A percentile compares a stretch with the other conserved stretches of the same genome.
Evolutionary conservation across 1,140 invertebrate species (phyloP).

Genomic region (Ostrea denselamellosa): DNA sequence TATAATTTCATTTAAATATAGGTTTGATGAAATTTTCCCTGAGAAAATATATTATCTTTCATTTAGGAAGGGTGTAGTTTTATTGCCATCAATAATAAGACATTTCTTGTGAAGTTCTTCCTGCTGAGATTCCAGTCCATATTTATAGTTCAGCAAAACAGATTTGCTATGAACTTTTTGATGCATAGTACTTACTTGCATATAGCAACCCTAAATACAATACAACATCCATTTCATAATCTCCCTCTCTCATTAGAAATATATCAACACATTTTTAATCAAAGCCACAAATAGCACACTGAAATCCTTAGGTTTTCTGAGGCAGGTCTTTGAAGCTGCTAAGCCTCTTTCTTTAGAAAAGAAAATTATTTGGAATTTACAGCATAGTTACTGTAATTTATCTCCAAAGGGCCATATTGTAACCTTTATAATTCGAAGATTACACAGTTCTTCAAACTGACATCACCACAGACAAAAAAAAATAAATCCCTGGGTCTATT

Average conservation of each 20-base stretch:
- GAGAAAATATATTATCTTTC: background rate
- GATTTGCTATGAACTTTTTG: background rate
- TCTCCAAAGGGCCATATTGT: conserved; percentile 12
- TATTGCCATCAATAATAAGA: conserved; percentile 2
- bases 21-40: background rate
- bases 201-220: background rate
- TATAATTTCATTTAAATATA: conserved; percentile 7
- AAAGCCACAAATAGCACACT: background rate
- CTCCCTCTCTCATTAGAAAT: background rate
- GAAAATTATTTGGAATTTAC: background rate
- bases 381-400: background rate
- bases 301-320: background rate
- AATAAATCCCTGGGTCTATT: background rate
- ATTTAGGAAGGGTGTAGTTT: background rate
- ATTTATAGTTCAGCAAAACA: background rate
- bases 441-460: conserved; percentile 15
- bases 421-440: conserved; percentile 5
- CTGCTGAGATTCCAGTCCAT: background rate
- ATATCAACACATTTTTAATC: conserved; percentile 14
- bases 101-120: background rate
- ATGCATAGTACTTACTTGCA: background rate
- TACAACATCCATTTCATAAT: background rate
- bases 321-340: background rate
- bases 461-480: background rate
- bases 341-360: background rate